Evolutionary conservation across 1,140 invertebrate species (phyloP), one percentile per base, ranked within the genome.

Genomic region (Lerema accius): DNA sequence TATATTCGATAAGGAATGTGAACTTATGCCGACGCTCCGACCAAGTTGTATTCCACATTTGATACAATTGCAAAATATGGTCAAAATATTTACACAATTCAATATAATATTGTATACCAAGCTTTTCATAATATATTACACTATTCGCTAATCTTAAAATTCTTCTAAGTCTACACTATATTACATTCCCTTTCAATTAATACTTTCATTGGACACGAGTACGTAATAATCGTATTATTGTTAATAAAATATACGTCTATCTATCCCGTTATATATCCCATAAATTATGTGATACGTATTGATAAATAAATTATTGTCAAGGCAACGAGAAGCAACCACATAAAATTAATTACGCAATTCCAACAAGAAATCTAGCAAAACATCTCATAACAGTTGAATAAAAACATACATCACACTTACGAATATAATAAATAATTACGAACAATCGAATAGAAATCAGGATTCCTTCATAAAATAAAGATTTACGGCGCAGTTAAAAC

Each of bases 171-270:
- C 48, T 70, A 70, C 63, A 65, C 53, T 67, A 65, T 70, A 46
- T 63, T 80, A 80, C 78, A 78, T 71, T 70, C 67, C 51, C 4
- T 35, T 60, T 53, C 74, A 74, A 73, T 62, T 82, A 82, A 82
- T 82, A 82, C 80, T 82, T 82, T 82, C 63, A 69, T 72, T 73
- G 65, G 74, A 82, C 80, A 82, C 77, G 65, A 71, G 65, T 63
- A 68, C 43, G 58, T 49, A 66, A 67, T 56, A 67, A 71, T 68
- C 39, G 51, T 63, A 56, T 67, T 64, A 60, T 65, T 42, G 42
- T 66, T 65, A 62, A 59, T 65, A 49, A 45, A 56, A 63, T 55
- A 63, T 67, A 66, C 26, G 48, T 37, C 35, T 11, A 37, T 11
- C 11, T 37, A 37, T 11, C 62, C 58, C 51, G 55, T 53, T 66